These are phyloP conservation scores for Bombus affinis DNA, from an alignment of 1,140 invertebrate species.

Conservation along the genomic window DNA sequence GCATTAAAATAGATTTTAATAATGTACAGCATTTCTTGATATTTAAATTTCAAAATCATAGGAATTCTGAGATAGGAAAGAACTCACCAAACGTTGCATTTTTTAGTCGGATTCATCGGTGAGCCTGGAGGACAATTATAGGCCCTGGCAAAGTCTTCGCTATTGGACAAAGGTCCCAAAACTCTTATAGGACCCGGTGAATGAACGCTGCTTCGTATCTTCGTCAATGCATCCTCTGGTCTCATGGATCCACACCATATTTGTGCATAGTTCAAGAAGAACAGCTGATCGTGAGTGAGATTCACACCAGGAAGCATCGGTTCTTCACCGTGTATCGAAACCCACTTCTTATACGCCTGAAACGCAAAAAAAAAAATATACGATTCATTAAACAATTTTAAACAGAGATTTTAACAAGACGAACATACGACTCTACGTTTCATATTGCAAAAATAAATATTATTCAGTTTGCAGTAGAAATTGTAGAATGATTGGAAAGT, in stretches of 20 bases:
- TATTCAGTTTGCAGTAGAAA: too few species aligned
- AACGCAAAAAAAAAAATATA: neutral
- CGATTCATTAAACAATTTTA: neutral
- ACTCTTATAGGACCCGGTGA: slow-evolving; percentile 96
- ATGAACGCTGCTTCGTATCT: slow-evolving; percentile 97
- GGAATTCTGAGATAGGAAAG: too few species aligned
- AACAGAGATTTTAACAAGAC: too few species aligned
- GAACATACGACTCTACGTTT: too few species aligned
- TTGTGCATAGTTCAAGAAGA: slow-evolving; percentile 94
- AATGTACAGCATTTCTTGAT: too few species aligned
- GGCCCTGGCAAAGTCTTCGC: slow-evolving; percentile 93
- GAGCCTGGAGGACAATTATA: slow-evolving; percentile 90
- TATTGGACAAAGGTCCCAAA: slow-evolving; percentile 95
- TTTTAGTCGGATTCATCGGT: slow-evolving; percentile 95
- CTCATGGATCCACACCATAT: slow-evolving; percentile 99
- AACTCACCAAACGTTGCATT: slow-evolving; percentile 96
- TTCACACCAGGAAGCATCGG: slow-evolving; percentile 90
- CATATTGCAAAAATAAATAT: too few species aligned
- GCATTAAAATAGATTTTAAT: too few species aligned
- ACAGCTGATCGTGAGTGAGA: slow-evolving; percentile 93
- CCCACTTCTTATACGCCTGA: slow-evolving; percentile 92
- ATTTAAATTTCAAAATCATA: too few species aligned
- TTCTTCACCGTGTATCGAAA: slow-evolving; percentile 87
- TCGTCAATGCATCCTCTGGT: slow-evolving; percentile 96
- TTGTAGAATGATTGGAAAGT: too few species aligned